Evolutionary conservation across 2,888 invertebrate species (phyloP).

Genomic region (Axea sp.): DNA sequence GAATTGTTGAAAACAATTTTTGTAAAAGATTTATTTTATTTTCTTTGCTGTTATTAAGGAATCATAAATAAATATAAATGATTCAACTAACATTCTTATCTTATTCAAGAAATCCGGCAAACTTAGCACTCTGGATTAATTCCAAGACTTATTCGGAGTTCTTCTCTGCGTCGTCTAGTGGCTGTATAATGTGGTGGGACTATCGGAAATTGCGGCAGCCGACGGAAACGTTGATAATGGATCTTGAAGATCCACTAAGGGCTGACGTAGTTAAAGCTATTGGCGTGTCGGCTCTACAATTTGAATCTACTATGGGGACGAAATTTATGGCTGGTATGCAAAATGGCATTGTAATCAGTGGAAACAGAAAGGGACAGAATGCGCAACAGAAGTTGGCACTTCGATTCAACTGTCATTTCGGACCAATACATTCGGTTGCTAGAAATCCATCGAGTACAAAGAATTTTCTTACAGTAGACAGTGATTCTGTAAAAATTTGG

Average conservation of each 20-base stretch:
- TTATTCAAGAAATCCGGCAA: slow-evolving; percentile 69
- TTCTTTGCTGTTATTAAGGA: no score
- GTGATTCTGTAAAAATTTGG: slow-evolving; percentile 96
- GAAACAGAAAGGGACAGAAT: slow-evolving; percentile 85
- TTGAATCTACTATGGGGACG: slow-evolving; percentile 89
- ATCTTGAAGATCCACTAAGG: slow-evolving; percentile 83
- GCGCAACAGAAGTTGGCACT: slow-evolving; percentile 86
- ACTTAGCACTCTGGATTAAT: slow-evolving; percentile 89
- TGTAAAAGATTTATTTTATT: no score
- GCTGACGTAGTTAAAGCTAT: slow-evolving; percentile 83
- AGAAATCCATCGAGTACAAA: slow-evolving; percentile 95
- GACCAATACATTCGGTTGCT: slow-evolving; percentile 92
- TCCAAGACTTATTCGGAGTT: slow-evolving; percentile 96
- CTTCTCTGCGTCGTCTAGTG: slow-evolving; percentile 94
- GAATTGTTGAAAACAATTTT: no score
- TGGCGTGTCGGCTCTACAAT: slow-evolving; percentile 88
- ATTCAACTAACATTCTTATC: slow-evolving; percentile 27
- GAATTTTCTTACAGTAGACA: slow-evolving; percentile 95
- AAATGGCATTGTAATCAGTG: slow-evolving; percentile 83
- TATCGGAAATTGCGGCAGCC: slow-evolving; percentile 87
- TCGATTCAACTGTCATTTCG: slow-evolving; percentile 82
- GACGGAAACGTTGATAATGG: slow-evolving; percentile 85
- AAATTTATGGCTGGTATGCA: slow-evolving; percentile 87
- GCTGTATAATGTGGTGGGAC: slow-evolving; percentile 93
- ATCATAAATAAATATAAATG: slow-evolving; percentile 32